These are phyloP conservation scores for Diachasmimorpha longicaudata DNA, from an alignment of 1,140 invertebrate genomes.

Conservation along the genomic window DNA sequence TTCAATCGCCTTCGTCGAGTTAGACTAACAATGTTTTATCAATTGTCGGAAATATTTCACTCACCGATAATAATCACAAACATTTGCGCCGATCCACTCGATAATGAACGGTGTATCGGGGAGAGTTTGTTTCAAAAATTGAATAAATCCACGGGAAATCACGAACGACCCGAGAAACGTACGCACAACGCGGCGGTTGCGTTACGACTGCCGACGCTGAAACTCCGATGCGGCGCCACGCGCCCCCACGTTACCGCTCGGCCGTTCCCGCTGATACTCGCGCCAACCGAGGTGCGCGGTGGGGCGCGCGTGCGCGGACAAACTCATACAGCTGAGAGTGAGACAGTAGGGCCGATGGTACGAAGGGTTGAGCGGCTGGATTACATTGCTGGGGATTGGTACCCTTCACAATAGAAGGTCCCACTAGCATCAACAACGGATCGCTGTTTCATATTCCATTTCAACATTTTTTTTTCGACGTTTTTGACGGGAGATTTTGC, in stretches of 20 bases:
- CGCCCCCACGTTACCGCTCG: conserved; percentile 46
- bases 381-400: conserved; percentile 42
- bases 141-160: not conserved
- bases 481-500: not conserved
- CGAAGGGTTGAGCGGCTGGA: conserved; percentile 43
- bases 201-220: conserved; percentile 52
- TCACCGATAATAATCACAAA: no score
- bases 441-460: conserved; percentile 47
- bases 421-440: conserved; percentile 40
- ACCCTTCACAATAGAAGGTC: conserved; percentile 37
- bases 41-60: not conserved
- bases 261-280: conserved; percentile 23
- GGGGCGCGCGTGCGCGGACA: conserved; percentile 28
- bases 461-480: conserved; percentile 31
- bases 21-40: not conserved
- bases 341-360: not conserved
- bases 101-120: not conserved
- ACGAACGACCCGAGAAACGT: conserved; percentile 1
- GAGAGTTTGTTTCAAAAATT: not conserved
- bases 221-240: conserved; percentile 52
- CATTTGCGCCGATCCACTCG: no score
- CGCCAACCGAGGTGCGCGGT: not conserved
- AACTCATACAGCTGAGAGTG: conserved; percentile 13
- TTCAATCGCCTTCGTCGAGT: not conserved
- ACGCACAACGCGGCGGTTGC: conserved; percentile 46